Evolutionary conservation across 1,140 invertebrate species (phyloP), one percentile per base, ranked within the genome.

Genomic region (Papilio helenus): DNA sequence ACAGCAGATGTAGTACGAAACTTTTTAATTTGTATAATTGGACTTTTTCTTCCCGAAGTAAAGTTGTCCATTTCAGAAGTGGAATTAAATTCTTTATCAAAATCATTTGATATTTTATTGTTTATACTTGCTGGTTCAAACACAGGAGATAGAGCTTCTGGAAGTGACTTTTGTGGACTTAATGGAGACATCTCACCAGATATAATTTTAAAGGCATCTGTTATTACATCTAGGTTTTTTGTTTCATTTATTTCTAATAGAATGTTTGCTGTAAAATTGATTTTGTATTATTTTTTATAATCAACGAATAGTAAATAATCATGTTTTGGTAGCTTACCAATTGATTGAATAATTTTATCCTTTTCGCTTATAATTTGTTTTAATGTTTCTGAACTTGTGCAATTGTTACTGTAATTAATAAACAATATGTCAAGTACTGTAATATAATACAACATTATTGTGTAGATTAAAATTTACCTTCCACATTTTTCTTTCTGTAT

Each of bases 11-110:
- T 80, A 18, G 29, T 86, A 26, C 81, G 88, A 8, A 84, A 14
- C 72, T 90, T 92, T 77, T 87, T 92, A n/a, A 82, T 85, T 18
- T 84, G 83, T 80, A 94, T 90, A 78, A 94, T 91, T 23, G 93
- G 93, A 79, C 93, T 94, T 9, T 77, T 88, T 12, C 91, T 83
- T 5, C 90, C 92, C 0, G 88, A 88, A 0, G 92, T 87, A 16
- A 90, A 93, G 1, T 87, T 88, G 72, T 90, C 89, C 71, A 92
- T 93, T 80, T 92, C 93, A 29, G 84, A 87, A 16, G 88, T 8
- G 8, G 91, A 89, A 26, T 90, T 88, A 78, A 92, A 83, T 34
- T 86, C 79, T 16, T 83, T 80, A 72, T 72, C 42, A 65, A 72
- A 72, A 16, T 79, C 20, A 44, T 44, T 14, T n/a, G 26, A 8